Base-by-base conservation (phyloP, 2,113 vertebrate species). In the Xiphophorus couchianus region DNA sequence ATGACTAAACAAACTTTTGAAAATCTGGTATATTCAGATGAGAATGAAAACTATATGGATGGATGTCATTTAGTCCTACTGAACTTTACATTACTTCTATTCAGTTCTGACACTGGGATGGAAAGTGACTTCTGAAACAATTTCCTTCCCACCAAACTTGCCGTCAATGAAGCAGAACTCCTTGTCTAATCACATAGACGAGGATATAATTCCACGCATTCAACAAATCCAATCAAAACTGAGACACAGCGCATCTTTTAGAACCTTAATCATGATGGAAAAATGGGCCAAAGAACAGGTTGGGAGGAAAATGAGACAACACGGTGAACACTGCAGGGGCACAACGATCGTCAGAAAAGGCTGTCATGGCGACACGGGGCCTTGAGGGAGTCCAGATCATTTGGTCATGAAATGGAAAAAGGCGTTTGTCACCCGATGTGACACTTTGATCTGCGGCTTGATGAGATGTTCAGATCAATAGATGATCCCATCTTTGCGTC, bases 391-490 rank as follows among this genome's bases (percentile, higher is more conserved):
- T 67, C 63, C 14, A 0, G 78, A 73, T 65, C 73, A 65, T 65
- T 35, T 1, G 73, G 76, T 81, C 84, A 85, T 66, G 71, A 81
- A 62, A 73, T 78, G 48, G 67, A 78, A 75, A 54, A 54, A 2
- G 72, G 73, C 6, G 79, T 90, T 91, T 86, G 88, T 92, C 90
- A 91, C 85, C 77, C 69, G 71, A 87, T 66, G 83, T 87, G 88
- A 88, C 90, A 82, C 82, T 82, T 81, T 84, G 76, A 71, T 58
- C 66, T 74, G 87, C 87, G 88, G 89, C 90, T 90, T 93, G 92
- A 94, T 92, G 91, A 93, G 91, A 93, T 75, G 88, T 88, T 86
- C 69, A 58, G 80, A 93, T 94, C 92, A 88, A 95, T 94, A 91
- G 92, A 93, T 85, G 89, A 92, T 91, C 85, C 89, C 81, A 85